These are phyloP conservation scores for Meloidogyne exigua DNA, from an alignment of 1,140 invertebrate species.

Conservation along the genomic window DNA sequence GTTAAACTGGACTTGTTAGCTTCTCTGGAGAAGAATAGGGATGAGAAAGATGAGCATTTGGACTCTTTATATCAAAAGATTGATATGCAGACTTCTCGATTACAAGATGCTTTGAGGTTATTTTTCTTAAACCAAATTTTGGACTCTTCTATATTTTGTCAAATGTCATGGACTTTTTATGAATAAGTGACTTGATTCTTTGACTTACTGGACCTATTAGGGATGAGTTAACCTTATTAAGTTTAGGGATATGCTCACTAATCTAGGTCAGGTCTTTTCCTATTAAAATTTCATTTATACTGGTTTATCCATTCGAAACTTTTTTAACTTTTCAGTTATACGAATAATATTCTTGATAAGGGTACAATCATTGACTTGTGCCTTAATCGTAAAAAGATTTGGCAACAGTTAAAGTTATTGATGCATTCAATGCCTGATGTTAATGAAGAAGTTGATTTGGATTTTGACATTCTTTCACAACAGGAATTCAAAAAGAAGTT, in stretches of 20 bases:
- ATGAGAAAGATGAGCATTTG: conserved; percentile 40
- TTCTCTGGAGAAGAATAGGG: conserved; percentile 38
- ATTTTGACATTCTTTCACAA: conserved; percentile 33
- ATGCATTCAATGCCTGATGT: conserved; percentile 35
- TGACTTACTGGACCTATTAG: no score
- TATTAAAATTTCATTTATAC: no score
- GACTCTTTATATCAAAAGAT: conserved; percentile 36
- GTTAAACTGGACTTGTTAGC: conserved; percentile 26
- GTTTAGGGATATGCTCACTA: neutral
- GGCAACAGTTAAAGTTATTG: conserved; percentile 31
- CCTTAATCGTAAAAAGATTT: conserved; percentile 34
- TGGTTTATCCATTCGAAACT: no score
- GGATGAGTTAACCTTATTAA: no score
- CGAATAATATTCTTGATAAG: conserved; percentile 37
- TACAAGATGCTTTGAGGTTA: conserved; percentile 36
- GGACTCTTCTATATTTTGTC: no score
- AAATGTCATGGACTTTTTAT: no score
- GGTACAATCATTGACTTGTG: conserved; percentile 35
- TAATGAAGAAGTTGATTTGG: conserved; percentile 35
- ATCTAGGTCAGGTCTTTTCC: no score
- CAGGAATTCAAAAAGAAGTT: conserved; percentile 33
- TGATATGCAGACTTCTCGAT: conserved; percentile 32
- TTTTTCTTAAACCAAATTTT: neutral
- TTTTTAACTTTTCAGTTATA: conserved; percentile 29
- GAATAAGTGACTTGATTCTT: no score